Percentiles rank a stretch among this genome's conserved stretches.
These are phyloP conservation scores for Hypanus sabinus DNA, from an alignment of 2,113 vertebrate species.

Conservation along the genomic window DNA sequence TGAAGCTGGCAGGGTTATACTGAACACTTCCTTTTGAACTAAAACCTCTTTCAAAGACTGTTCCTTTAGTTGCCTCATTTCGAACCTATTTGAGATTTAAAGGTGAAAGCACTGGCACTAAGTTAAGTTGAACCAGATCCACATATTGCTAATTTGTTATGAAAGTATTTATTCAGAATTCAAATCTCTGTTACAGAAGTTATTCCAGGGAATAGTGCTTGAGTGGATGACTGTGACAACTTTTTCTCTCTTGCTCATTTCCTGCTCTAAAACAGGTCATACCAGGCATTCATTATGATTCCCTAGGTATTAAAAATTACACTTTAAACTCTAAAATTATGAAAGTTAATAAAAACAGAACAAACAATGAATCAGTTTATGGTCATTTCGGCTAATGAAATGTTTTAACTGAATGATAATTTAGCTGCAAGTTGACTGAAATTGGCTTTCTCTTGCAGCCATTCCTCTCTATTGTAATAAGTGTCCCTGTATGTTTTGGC, in stretches of 20 bases:
- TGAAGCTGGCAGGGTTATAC: constrained; percentile 18
- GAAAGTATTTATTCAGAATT: not conserved
- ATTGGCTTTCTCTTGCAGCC: not conserved
- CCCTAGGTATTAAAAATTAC: no score
- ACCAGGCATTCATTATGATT: no score
- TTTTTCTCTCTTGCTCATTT: not conserved
- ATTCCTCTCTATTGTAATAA: no score
- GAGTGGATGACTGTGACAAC: not conserved
- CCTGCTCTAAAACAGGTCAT: no score
- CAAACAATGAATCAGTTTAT: no score
- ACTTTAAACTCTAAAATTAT: no score
- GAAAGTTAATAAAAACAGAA: no score
- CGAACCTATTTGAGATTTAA: not conserved
- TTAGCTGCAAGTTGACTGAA: no score
- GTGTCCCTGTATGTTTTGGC: no score
- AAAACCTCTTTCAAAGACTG: no score
- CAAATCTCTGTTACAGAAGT: not conserved
- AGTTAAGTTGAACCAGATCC: not conserved
- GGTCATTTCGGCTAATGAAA: no score
- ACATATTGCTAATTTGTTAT: not conserved
- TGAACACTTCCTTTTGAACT: not conserved
- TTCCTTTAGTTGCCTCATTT: not conserved
- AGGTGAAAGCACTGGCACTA: not conserved
- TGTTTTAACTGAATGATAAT: no score
- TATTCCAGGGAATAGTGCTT: not conserved